A percentile compares a stretch with the other conserved stretches of the same genome.
Evolutionary conservation across 2,888 invertebrate genomes (phyloP).

Genomic region (Masnerella sp.): DNA sequence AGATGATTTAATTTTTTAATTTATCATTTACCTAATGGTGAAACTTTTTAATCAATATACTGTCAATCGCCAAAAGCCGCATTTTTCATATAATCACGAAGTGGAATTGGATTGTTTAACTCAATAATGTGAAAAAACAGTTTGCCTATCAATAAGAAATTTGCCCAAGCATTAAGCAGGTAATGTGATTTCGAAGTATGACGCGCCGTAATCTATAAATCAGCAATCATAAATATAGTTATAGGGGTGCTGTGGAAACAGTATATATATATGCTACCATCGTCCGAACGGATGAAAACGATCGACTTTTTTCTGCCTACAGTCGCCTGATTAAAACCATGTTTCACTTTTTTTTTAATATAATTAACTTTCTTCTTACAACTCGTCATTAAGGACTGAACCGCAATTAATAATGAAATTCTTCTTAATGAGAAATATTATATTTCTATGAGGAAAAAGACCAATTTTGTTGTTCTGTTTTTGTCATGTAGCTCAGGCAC

Average conservation of each 20-base stretch:
- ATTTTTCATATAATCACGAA: constrained; percentile 7
- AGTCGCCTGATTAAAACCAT: constrained; percentile 6
- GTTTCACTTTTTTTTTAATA: constrained; percentile 4
- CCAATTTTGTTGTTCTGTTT: neutral
- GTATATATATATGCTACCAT: neutral
- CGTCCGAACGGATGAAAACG: constrained; percentile 4
- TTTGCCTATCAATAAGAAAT: constrained; percentile 10
- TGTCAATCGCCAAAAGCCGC: too few relatives aligned
- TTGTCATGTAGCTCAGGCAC: neutral
- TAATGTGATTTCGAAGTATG: constrained; percentile 21
- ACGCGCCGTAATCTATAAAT: constrained; percentile 31
- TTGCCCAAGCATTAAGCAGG: constrained; percentile 8
- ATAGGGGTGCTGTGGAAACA: constrained; percentile 1
- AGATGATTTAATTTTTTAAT: too few relatives aligned
- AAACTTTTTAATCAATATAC: too few relatives aligned
- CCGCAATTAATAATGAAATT: constrained; percentile 6
- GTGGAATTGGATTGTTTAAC: neutral
- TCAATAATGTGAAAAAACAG: constrained; percentile 4
- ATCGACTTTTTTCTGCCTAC: constrained; percentile 3
- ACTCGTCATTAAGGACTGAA: neutral
- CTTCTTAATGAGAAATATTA: too few relatives aligned
- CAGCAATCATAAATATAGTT: constrained; percentile 23
- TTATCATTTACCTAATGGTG: too few relatives aligned
- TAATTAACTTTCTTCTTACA: neutral
- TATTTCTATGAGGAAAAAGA: too few relatives aligned